Base-by-base conservation (phyloP, 2,888 invertebrate species). In the Chaetogeoica ovagalla region DNA sequence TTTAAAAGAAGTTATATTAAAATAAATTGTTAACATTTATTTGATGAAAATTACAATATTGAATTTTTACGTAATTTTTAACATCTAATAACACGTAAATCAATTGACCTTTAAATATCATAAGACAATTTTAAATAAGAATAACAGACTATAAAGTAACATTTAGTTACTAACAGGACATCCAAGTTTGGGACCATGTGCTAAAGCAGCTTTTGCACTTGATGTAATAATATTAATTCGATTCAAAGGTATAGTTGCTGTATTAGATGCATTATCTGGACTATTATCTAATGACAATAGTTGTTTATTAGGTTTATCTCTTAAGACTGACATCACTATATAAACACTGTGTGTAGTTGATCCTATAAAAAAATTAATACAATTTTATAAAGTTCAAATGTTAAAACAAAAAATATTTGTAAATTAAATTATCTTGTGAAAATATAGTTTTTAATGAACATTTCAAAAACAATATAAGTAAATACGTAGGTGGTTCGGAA, bases 131-230 rank as follows among this genome's bases (percentile, higher is more conserved):
- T 73, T 9, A 13, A 55, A 48, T 48, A 6, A 5, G 39, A 57
- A 19, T 55, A 19, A 19, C 19, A 19, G 4, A 55, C 19, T 55
- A 55, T 15, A 70, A n/a, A 0, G 21, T 13, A 66, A 43, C 23
- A 4, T 62, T 63, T 55, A 37, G 52, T 59, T 69, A 84, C 85
- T 84, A 82, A 95, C 93, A 81, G 94, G 95, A 84, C 92, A 96
- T 48, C 93, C 92, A 37, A 97, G 88, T 84, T 94, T 91, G 0
- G 97, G 96, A 17, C 99, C 99, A 86, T 92, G 90, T 71, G 88
- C 85, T 9, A 96, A 86, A 0, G 93, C 94, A 2, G 91, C 87
- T 57, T 87, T 85, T 2, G 94, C 88, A 0, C 96, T 97, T 83
- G 90, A 91, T 81, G 90, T 89, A 37, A 97, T 88, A 3, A 94